Conservation (phyloP, 2,113 vertebrate genomes). For the Xiphophorus couchianus region DNA sequence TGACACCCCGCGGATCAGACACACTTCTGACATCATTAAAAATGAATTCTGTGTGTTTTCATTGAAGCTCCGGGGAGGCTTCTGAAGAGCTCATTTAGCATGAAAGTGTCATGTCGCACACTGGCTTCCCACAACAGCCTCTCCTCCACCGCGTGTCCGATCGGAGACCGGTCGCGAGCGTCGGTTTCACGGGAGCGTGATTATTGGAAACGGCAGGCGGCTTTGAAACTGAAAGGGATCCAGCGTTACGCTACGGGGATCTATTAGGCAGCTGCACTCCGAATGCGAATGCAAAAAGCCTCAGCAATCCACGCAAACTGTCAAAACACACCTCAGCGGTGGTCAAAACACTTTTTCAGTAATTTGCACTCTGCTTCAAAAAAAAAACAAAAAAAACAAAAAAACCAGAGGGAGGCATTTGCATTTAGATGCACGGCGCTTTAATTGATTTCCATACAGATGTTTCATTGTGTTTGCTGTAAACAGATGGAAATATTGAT, state of each 20-base stretch:
- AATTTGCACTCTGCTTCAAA: constrained; percentile 7
- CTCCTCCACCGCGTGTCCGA: background rate
- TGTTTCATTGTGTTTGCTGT: constrained; percentile 33
- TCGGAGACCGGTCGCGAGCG: constrained; percentile 24
- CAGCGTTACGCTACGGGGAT: constrained; percentile 41
- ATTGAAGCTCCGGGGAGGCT: constrained; percentile 8
- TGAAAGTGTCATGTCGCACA: constrained; percentile 36
- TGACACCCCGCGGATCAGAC: constrained; percentile 36
- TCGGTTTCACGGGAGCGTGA: constrained; percentile 36
- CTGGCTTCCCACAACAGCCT: constrained; percentile 8
- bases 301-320: constrained; percentile 19
- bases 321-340: constrained; percentile 17
- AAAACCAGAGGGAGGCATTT: constrained; percentile 20
- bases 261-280: constrained; percentile 48
- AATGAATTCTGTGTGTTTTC: constrained; percentile 13
- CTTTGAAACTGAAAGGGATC: constrained; percentile 59
- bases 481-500: constrained; percentile 52
- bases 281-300: constrained; percentile 17
- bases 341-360: constrained; percentile 33
- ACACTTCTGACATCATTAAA: constrained; percentile 38
- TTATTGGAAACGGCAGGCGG: constrained; percentile 40
- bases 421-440: constrained; percentile 18
- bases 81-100: constrained; percentile 44
- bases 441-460: constrained; percentile 8
- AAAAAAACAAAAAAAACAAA: background rate